phyloP scores from a whole-genome alignment of 1,140 invertebrate genomes.

The Heliconius hewitsoni region DNA sequence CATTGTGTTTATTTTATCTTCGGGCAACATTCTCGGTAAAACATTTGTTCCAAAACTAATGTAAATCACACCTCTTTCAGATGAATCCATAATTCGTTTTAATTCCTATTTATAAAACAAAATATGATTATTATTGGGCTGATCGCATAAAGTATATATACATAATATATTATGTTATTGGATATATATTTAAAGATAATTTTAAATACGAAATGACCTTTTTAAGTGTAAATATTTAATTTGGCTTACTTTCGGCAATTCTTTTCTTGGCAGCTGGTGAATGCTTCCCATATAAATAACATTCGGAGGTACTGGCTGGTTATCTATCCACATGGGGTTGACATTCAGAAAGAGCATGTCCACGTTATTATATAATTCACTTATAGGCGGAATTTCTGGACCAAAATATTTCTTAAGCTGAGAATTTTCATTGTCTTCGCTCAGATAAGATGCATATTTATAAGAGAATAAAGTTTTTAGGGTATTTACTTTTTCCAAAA shows the following conservation, averaged over 20 bases:
- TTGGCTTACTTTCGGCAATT: constrained; percentile 61
- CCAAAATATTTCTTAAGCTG: constrained; percentile 37
- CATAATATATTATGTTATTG: neutral
- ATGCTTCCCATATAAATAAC: constrained; percentile 83
- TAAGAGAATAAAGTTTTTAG: constrained; percentile 30
- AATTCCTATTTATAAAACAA: constrained; percentile 30
- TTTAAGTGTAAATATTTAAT: too few species aligned
- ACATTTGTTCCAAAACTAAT: constrained; percentile 65
- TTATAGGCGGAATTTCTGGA: constrained; percentile 45
- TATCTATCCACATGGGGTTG: constrained; percentile 79
- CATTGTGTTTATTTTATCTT: constrained; percentile 60
- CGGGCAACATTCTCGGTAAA: constrained; percentile 61
- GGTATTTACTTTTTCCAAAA: constrained; percentile 52
- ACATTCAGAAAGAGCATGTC: constrained; percentile 81
- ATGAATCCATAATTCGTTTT: constrained; percentile 39
- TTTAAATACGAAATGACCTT: too few species aligned
- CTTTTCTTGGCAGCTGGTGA: constrained; percentile 67
- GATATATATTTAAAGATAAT: too few species aligned
- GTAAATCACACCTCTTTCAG: constrained; percentile 47
- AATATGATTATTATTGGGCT: neutral
- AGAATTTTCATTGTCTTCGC: constrained; percentile 34
- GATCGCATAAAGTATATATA: neutral
- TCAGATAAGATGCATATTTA: neutral
- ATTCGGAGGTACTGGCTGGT: constrained; percentile 77
- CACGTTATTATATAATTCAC: constrained; percentile 46